Conservation (phyloP, 2,113 vertebrate genomes). For the Fregata magnificens region DNA sequence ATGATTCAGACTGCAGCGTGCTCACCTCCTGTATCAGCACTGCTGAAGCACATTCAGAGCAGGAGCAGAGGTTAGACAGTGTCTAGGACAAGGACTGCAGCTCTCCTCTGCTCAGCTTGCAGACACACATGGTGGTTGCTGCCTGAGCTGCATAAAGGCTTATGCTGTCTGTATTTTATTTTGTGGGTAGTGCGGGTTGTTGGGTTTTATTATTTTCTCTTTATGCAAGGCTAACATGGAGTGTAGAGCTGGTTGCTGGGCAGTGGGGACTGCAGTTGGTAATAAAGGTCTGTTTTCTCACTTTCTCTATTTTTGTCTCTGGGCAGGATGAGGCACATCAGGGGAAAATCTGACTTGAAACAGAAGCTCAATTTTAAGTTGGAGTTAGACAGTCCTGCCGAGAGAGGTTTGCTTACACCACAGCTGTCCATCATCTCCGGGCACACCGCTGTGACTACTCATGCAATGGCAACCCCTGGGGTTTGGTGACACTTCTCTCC, state of each 20-base stretch:
- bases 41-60: neutral
- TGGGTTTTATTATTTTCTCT: conserved; percentile 64
- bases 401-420: neutral
- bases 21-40: neutral
- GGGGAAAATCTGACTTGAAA: conserved; percentile 46
- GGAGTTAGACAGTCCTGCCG: conserved; percentile 15
- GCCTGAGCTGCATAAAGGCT: conserved; percentile 12
- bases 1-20: fast-evolving
- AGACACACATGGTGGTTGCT: neutral
- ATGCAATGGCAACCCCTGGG: neutral
- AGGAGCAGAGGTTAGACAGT: neutral
- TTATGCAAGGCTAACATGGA: conserved; percentile 11
- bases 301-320: conserved; percentile 64
- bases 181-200: conserved; percentile 30
- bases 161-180: conserved; percentile 43
- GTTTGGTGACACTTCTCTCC: neutral
- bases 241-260: conserved; percentile 10
- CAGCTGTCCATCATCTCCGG: neutral
- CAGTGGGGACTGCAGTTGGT: conserved; percentile 44
- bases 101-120: conserved; percentile 15
- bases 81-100: conserved; percentile 9
- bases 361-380: neutral
- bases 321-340: conserved; percentile 52
- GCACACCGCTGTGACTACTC: neutral
- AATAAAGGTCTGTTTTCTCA: conserved; percentile 69